Evolutionary conservation across 2,113 vertebrate species (phyloP).

Genomic region (Charadrius vociferus): DNA sequence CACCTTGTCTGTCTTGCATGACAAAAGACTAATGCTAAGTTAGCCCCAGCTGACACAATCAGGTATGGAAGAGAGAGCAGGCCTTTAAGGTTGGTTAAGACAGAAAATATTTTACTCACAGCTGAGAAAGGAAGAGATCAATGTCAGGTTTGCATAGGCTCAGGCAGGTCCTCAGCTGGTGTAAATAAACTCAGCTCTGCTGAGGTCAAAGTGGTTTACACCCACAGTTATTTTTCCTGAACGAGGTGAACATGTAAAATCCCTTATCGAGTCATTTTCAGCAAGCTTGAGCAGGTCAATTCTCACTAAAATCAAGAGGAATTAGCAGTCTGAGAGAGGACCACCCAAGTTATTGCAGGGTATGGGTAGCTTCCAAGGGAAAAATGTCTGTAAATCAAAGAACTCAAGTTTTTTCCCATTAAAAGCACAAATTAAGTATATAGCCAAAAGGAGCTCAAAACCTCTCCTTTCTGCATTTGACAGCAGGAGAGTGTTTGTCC

Average conservation of each 20-base stretch:
- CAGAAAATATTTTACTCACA: slow-evolving; percentile 10
- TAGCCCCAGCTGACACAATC: background rate
- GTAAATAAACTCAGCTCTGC: background rate
- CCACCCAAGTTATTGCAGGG: background rate
- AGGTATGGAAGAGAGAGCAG: background rate
- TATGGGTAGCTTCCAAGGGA: background rate
- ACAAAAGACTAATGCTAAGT: background rate
- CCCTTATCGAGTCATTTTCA: background rate
- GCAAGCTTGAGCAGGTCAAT: background rate
- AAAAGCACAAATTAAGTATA: background rate
- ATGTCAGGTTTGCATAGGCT: background rate
- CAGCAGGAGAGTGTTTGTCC: background rate
- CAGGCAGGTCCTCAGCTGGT: background rate
- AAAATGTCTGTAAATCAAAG: background rate
- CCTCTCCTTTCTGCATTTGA: background rate
- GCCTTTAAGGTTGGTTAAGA: background rate
- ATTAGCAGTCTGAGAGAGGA: background rate
- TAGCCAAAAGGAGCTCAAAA: background rate
- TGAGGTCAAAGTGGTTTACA: background rate
- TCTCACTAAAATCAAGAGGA: background rate
- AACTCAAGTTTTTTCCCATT: background rate
- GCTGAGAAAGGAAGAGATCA: background rate
- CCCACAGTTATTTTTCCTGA: background rate
- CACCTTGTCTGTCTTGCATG: background rate
- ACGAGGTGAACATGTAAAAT: background rate